Conservation (phyloP, 1,140 invertebrate species). For the Heliothis virescens region DNA sequence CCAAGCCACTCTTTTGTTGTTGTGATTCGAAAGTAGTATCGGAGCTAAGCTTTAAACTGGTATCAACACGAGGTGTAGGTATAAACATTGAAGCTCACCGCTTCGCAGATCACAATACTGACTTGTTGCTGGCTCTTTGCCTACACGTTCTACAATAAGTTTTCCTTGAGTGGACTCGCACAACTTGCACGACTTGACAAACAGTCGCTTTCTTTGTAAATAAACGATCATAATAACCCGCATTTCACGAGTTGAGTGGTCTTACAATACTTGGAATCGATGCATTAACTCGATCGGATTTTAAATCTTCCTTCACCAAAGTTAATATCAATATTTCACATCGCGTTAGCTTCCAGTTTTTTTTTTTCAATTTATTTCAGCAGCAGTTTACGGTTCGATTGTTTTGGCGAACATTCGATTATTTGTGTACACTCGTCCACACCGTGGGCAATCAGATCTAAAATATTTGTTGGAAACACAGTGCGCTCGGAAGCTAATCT, state of each 20-base stretch:
- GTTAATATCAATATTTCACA: conserved; percentile 41
- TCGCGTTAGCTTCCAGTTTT: background rate
- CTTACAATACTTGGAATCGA: background rate
- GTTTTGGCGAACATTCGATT: conserved; percentile 42
- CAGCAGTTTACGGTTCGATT: conserved; percentile 29
- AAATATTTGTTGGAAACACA: conserved; percentile 35
- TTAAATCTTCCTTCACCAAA: conserved; percentile 11
- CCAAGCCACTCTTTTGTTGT: conserved; percentile 22
- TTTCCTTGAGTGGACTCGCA: conserved; percentile 15
- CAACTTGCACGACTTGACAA: conserved; percentile 1
- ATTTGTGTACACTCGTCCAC: conserved; percentile 32
- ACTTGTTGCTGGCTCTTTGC: conserved; percentile 33
- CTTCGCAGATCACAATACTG: conserved; percentile 25
- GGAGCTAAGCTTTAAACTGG: conserved; percentile 27
- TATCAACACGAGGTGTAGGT: conserved; percentile 19
- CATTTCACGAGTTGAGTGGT: background rate
- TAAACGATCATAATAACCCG: background rate
- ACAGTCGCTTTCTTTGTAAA: background rate
- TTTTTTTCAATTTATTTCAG: conserved; percentile 36
- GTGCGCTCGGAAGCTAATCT: conserved; percentile 23
- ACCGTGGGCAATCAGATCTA: conserved; percentile 29
- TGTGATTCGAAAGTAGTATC: conserved; percentile 27
- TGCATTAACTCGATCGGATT: background rate
- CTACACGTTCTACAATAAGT: conserved; percentile 17
- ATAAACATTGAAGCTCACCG: background rate